These are phyloP conservation scores for Drosophila tropicalis DNA, from an alignment of 1,140 invertebrate species.

Conservation along the genomic window DNA sequence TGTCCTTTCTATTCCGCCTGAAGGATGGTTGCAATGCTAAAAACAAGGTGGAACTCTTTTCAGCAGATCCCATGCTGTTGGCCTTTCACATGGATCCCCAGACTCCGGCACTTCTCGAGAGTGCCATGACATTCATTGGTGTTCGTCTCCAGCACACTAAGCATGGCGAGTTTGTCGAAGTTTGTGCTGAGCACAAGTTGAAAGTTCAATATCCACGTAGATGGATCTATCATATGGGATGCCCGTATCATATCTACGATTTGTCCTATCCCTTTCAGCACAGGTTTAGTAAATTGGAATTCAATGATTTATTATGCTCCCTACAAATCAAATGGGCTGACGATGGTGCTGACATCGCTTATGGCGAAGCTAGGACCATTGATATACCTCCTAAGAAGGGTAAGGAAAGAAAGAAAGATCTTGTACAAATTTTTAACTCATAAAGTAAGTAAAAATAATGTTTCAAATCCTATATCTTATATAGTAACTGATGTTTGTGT, in stretches of 20 bases:
- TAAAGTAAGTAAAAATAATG: too few relatives aligned
- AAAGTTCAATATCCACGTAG: slow-evolving; percentile 1
- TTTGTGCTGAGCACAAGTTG: neutral
- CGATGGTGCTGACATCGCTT: neutral
- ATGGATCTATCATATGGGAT: slow-evolving; percentile 33
- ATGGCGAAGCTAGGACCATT: neutral
- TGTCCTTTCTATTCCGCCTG: slow-evolving; percentile 28
- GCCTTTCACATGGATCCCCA: slow-evolving; percentile 26
- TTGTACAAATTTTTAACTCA: too few relatives aligned
- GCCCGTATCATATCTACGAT: slow-evolving; percentile 16
- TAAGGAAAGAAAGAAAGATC: neutral
- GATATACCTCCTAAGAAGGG: neutral
- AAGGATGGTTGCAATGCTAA: neutral
- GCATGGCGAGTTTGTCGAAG: neutral
- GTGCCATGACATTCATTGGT: slow-evolving; percentile 28
- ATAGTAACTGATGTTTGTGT: too few relatives aligned
- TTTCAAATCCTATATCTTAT: too few relatives aligned
- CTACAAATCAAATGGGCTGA: slow-evolving; percentile 31
- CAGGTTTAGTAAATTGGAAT: neutral
- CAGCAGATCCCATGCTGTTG: slow-evolving; percentile 21
- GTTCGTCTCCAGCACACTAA: slow-evolving; percentile 9
- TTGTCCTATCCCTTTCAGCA: slow-evolving; percentile 26
- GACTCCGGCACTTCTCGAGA: neutral
- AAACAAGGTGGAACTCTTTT: neutral
- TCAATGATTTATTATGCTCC: neutral